Conservation (phyloP, 2,888 invertebrate species). For the Calliscelio sp. region DNA sequence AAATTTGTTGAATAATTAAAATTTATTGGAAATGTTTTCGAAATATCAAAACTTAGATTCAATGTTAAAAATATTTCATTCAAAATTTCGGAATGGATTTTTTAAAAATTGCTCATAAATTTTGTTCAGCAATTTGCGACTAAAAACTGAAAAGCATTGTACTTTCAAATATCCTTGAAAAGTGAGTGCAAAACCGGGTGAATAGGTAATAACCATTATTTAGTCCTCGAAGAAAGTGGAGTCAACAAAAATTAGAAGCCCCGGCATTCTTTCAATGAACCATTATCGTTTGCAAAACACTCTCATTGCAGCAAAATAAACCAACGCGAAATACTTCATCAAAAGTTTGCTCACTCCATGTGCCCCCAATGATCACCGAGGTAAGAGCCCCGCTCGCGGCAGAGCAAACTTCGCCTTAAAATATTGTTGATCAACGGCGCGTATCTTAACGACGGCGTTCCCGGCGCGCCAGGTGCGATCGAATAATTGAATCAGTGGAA, state of each 20-base stretch:
- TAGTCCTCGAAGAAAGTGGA: constrained; percentile 7
- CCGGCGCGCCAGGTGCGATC: constrained; percentile 72
- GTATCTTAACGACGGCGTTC: constrained; percentile 69
- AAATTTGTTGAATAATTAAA: no score
- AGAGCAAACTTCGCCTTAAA: constrained; percentile 61
- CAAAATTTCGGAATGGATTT: no score
- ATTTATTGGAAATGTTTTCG: no score
- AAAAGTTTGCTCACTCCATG: constrained; percentile 53
- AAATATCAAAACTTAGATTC: no score
- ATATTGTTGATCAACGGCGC: constrained; percentile 73
- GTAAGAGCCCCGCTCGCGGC: constrained; percentile 31
- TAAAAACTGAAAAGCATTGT: no score
- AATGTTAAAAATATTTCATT: no score
- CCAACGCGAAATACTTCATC: constrained; percentile 49
- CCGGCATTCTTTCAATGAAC: constrained; percentile 22
- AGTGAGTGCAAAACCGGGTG: no score
- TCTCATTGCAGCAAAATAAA: constrained; percentile 27
- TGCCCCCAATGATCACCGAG: constrained; percentile 51
- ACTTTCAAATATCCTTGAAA: no score
- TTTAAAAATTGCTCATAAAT: no score
- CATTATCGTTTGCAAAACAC: constrained; percentile 39
- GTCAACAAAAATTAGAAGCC: constrained; percentile 29
- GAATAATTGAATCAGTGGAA: constrained; percentile 72
- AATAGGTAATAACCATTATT: constrained; percentile 1
- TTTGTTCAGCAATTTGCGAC: no score